Percentiles rank a stretch among this genome's conserved stretches.
Evolutionary conservation across 2,113 vertebrate genomes (phyloP).

Genomic region (Rana temporaria): DNA sequence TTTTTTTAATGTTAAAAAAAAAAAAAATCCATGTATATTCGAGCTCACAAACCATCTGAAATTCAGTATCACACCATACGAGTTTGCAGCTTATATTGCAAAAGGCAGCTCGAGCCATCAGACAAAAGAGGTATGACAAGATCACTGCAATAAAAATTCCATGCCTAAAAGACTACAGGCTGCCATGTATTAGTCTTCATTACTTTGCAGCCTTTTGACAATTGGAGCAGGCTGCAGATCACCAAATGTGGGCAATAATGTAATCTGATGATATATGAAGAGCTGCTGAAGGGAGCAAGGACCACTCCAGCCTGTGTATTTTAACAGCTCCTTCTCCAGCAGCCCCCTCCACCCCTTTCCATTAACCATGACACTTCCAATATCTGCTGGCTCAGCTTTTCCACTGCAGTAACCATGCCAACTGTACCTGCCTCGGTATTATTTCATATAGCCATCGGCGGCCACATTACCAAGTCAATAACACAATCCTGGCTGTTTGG

Average conservation of each 20-base stretch:
- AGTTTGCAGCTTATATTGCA: constrained; percentile 79
- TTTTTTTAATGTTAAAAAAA: neutral
- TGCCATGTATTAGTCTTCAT: constrained; percentile 92
- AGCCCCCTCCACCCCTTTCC: constrained; percentile 71
- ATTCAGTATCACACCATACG: neutral
- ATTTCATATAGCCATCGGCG: constrained; percentile 81
- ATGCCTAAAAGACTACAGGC: constrained; percentile 84
- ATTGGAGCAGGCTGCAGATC: constrained; percentile 89
- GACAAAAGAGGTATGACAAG: constrained; percentile 88
- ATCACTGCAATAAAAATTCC: constrained; percentile 88
- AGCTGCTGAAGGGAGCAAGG: constrained; percentile 87
- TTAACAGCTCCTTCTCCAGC: constrained; percentile 83
- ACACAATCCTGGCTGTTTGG: constrained; percentile 66
- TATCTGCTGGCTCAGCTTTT: constrained; percentile 83
- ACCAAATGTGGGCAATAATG: constrained; percentile 91
- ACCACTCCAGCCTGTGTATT: constrained; percentile 85
- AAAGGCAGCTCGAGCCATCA: constrained; percentile 81
- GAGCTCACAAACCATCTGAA: neutral
- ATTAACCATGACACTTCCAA: constrained; percentile 83
- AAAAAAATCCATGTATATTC: neutral
- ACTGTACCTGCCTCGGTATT: constrained; percentile 77
- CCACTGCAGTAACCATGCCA: constrained; percentile 83
- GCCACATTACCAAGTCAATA: constrained; percentile 83
- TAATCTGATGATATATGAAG: constrained; percentile 93
- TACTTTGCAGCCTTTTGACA: constrained; percentile 91